These are phyloP conservation scores for Leistus spinibarbis DNA, from an alignment of 2,888 invertebrate genomes.

Conservation along the genomic window DNA sequence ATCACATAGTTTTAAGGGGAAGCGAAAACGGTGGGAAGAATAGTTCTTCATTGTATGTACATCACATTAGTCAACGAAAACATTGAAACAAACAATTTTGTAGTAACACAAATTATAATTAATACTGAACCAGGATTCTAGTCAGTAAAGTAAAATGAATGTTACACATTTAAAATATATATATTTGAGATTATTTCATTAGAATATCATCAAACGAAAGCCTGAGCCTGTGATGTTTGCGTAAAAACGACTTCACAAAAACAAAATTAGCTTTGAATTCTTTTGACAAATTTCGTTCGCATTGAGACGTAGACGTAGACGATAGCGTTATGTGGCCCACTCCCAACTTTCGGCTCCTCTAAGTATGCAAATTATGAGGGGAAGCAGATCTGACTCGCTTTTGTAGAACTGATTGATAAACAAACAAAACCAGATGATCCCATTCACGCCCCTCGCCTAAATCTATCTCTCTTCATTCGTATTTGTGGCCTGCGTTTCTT, in stretches of 20 bases:
- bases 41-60: too few species aligned
- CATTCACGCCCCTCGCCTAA: not conserved
- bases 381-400: not conserved
- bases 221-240: not conserved
- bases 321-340: not conserved
- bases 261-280: not conserved
- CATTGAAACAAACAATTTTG: too few species aligned
- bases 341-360: not conserved
- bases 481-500: not conserved
- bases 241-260: not conserved
- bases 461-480: not conserved
- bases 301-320: not conserved
- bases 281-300: not conserved
- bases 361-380: constrained; percentile 11
- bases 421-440: constrained; percentile 12
- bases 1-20: too few species aligned
- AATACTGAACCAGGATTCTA: too few species aligned
- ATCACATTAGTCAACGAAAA: too few species aligned
- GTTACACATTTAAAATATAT: too few species aligned
- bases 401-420: constrained; percentile 17
- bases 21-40: too few species aligned
- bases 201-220: not conserved
- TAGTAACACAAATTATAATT: too few species aligned
- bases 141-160: too few species aligned
- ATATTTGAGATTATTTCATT: not conserved